Evolutionary conservation across 2,888 invertebrate genomes (phyloP), one percentile per base, ranked within the genome.

Genomic region (Cryptus armator): DNA sequence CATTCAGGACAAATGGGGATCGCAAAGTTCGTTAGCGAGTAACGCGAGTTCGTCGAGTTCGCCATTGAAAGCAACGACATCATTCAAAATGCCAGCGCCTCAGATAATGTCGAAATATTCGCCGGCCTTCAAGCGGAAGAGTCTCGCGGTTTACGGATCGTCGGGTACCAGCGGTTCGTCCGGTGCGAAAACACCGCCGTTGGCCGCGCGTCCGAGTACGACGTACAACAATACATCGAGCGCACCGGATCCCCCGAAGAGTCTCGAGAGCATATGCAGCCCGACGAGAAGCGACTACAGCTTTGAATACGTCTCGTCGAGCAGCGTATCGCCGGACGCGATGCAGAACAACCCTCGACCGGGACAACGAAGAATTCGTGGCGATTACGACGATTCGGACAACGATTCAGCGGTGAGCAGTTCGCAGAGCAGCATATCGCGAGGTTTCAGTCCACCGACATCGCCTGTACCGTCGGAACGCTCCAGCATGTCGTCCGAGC

Each of bases 321-420:
- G 92, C 2, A 92, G 92, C 76, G 91, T 92, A 37, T 93, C 93
- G 0, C 91, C 93, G 32, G 92, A 92, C 9, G 89, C 90, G 3
- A 66, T 86, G 66, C 88, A 89, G 0, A 87, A 82, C 29, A 85
- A 90, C 44, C 87, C 84, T 92, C 94, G 83, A 90, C 94, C 86
- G 19, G 81, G 74, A 6, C 89, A 88, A 46, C 87, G 89, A 51
- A 87, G 89, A n/a, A 86, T 88, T 53, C 87, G 91, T n/a, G 88
- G 89, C 56, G 92, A 95, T 93, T 90, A 94, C 89, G 96, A 96
- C 88, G 97, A 97, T 89, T 97, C 97, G 90, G 98, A 98, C 92
- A 97, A 97, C 90, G 98, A 98, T 93, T 98, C 98, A 43, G 98
- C 98, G 4, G 97, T 98, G 92, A 98, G 98, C 68, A 97, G 97